Conservation (phyloP, 2,797 vertebrate species). For the Parauchenoglanis punctatus region DNA sequence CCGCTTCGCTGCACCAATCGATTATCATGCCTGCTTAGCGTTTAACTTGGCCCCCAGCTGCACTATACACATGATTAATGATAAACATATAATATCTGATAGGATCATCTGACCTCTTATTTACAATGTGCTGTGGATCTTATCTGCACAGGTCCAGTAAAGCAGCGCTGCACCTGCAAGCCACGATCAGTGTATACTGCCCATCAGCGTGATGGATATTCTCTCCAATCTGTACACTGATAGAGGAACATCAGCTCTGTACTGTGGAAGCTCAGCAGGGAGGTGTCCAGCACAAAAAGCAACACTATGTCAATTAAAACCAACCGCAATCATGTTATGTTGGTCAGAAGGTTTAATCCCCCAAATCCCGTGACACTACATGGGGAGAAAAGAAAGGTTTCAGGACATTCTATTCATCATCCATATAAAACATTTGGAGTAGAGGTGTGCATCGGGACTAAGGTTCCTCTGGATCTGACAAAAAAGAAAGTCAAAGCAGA, state of each 20-base stretch:
- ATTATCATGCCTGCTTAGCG: neutral
- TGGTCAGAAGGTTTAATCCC: neutral
- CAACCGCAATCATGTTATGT: neutral
- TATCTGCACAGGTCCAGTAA: neutral
- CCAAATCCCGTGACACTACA: neutral
- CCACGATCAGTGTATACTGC: neutral
- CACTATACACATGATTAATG: constrained; percentile 3
- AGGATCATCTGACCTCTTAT: neutral
- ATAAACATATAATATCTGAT: constrained; percentile 3
- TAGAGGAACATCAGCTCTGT: neutral
- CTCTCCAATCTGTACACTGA: neutral
- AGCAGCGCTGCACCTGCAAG: neutral
- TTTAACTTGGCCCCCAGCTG: neutral
- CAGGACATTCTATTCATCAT: neutral
- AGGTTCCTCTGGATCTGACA: neutral
- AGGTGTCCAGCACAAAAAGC: neutral
- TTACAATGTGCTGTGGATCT: neutral
- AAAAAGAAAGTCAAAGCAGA: neutral
- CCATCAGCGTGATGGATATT: neutral
- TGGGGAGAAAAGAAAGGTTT: neutral
- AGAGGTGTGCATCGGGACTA: neutral
- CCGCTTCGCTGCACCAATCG: neutral
- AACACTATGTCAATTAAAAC: neutral
- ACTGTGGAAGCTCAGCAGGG: neutral
- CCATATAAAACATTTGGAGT: neutral